Base-by-base conservation (phyloP, 1,140 invertebrate species). In the Drosophila pallidifrons region DNA sequence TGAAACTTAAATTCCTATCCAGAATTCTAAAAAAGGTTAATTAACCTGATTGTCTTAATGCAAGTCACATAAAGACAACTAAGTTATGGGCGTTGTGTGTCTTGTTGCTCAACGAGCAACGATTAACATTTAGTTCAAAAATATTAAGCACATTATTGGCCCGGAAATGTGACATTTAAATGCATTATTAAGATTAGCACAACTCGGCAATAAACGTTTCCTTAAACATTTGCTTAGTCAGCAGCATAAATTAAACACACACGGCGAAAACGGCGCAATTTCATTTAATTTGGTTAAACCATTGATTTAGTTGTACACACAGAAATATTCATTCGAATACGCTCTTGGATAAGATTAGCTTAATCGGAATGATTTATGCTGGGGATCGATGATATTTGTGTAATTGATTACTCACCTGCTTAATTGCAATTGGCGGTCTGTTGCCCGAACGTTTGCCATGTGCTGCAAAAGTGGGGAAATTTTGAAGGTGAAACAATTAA, bases 401-500 rank as follows among this genome's bases (percentile, higher is more conserved):
- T 52, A 35, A 49, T 51, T 49, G 60, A 15, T 20, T 13, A 15
- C 63, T 66, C 51, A 88, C 83, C 83, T 83, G 77, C 5, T 88
- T 83, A 8, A 41, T 59, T 72, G 75, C 69, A 57, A 73, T 51
- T 54, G 54, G n/a, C 3, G 78, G 47, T 41, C 68, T 68, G 20
- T 54, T 79, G 25, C 80, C 72, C 11, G 91, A 92, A 25, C 91
- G 81, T 68, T 92, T 92, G 35, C 91, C 91, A 73, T 92, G 91
- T 20, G 85, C 91, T 92, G 52, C 11, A 35, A 60, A 41, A 25
- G 35, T 20, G 3, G 10, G 8, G 1, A 54, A 43, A 45, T 7
- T 25, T 25, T 4, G 20, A 25, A 25, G 20, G 20, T 25, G 3
- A 25, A 25, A 25, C 20, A 25, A 25, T 25, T 25, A 25, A 25